Evolutionary conservation across 2,797 vertebrate species (phyloP), one percentile per base, ranked within the genome.

Genomic region (Limnodromus scolopaceus): DNA sequence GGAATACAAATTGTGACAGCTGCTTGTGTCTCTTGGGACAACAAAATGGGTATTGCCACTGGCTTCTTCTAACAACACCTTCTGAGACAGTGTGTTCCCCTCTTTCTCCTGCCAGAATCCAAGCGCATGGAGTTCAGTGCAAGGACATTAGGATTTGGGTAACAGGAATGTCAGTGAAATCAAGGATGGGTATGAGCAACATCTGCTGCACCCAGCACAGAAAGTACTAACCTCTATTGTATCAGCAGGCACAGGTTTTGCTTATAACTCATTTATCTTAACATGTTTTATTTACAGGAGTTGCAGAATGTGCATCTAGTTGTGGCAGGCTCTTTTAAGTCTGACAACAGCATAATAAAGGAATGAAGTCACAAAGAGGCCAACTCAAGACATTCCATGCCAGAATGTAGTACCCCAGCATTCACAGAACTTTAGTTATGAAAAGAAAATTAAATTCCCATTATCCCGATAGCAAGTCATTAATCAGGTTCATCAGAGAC

Each of bases 401-500:
- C 58, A 91, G 54, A 54, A 43, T 17, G 13, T 3, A 81, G 69
- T 22, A 76, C 32, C 61, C 80, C 23, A 85, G 48, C 34, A 39
- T 46, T 51, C 55, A 14, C 9, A 77, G 58, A 94, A 95, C 49
- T 85, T 77, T 49, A 61, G 72, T 95, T 95, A 83, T 63, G 65
- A 80, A 78, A 84, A 92, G 34, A 92, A 92, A 93, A 93, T 64
- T 57, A 68, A 89, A 53, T 49, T 78, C 61, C 49, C 64, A 68
- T 91, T 92, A 92, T 79, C 46, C 65, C 43, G 43, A 87, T 51
- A 20, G 45, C 87, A 88, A 76, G 28, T 39, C 77, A 89, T 92
- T 92, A 84, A 93, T 82, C 70, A 77, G 78, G 74, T 83, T 95
- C 48, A 90, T 45, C 93, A 92, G 71, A 90, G 60, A 78, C 41